These are phyloP conservation scores for Poeciliopsis paucimaculata DNA, from an alignment of 2,797 vertebrate species.

Conservation along the genomic window DNA sequence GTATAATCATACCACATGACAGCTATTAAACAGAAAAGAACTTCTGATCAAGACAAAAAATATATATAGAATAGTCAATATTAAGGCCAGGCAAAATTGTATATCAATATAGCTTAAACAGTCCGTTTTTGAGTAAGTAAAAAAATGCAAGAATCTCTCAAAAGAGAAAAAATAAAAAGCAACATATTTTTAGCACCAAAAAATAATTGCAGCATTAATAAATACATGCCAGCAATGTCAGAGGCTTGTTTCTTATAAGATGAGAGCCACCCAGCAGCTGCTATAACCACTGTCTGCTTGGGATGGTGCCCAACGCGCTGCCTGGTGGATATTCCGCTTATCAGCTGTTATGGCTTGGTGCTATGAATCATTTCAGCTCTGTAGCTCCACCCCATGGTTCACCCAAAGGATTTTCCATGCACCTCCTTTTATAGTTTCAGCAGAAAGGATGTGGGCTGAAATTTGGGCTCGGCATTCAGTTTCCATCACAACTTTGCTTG, in stretches of 20 bases:
- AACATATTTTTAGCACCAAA: background rate
- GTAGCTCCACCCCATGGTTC: conserved; percentile 31
- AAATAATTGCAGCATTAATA: background rate
- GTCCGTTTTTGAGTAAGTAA: background rate
- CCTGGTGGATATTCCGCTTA: conserved; percentile 7
- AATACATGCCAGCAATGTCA: background rate
- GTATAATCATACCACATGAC: background rate
- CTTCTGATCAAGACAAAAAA: background rate
- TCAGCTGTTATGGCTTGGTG: conserved; percentile 16
- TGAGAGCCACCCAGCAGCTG: background rate
- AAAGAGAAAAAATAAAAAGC: background rate
- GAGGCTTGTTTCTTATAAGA: background rate
- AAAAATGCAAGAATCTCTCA: background rate
- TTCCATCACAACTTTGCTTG: conserved; percentile 45
- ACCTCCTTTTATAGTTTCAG: conserved; percentile 47
- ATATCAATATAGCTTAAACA: background rate
- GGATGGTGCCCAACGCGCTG: background rate
- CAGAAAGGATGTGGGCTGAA: conserved; percentile 68
- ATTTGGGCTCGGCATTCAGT: conserved; percentile 52
- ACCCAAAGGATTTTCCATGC: conserved; percentile 49
- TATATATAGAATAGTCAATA: background rate
- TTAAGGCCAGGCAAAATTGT: background rate
- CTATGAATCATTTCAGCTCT: conserved; percentile 32
- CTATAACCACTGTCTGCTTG: background rate
- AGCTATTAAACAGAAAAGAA: background rate